Conservation (phyloP, 30 jellyfish, hydroid and myxozoan species). For the Aurelia coerulea region DNA sequence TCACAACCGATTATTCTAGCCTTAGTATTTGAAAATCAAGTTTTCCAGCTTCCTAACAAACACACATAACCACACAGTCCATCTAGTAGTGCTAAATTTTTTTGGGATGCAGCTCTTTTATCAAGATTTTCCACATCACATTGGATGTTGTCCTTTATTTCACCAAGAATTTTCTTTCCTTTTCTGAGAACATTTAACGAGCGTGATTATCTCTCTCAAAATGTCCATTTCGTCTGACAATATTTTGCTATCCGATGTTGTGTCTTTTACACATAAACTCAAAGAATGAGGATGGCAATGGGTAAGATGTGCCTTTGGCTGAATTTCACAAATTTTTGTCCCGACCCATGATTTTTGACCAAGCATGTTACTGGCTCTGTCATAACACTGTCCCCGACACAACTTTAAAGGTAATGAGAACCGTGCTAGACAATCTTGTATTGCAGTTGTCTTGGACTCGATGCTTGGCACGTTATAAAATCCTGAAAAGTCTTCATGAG, state of each 20-base stretch:
- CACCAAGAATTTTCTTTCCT: constrained; percentile 43
- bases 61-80: constrained; percentile 72
- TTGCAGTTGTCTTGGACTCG: constrained; percentile 53
- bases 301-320: constrained; percentile 7
- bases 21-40: constrained; percentile 52
- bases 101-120: background rate
- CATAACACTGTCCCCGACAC: constrained; percentile 67
- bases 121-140: background rate
- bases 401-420: constrained; percentile 36
- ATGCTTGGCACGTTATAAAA: constrained; percentile 52
- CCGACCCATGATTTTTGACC: constrained; percentile 52
- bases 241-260: background rate
- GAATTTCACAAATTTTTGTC: constrained; percentile 18
- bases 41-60: constrained; percentile 32
- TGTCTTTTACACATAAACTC: background rate
- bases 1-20: constrained; percentile 73
- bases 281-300: constrained; percentile 31
- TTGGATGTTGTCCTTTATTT: constrained; percentile 26
- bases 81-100: constrained; percentile 49
- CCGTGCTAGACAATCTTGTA: constrained; percentile 47
- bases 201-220: constrained; percentile 23
- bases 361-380: constrained; percentile 69
- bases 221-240: constrained; percentile 25
- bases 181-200: constrained; percentile 56
- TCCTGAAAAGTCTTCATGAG: constrained; percentile 72